phyloP scores from a whole-genome alignment of 2,797 vertebrate genomes.

The Craterocephalus amniculus region DNA sequence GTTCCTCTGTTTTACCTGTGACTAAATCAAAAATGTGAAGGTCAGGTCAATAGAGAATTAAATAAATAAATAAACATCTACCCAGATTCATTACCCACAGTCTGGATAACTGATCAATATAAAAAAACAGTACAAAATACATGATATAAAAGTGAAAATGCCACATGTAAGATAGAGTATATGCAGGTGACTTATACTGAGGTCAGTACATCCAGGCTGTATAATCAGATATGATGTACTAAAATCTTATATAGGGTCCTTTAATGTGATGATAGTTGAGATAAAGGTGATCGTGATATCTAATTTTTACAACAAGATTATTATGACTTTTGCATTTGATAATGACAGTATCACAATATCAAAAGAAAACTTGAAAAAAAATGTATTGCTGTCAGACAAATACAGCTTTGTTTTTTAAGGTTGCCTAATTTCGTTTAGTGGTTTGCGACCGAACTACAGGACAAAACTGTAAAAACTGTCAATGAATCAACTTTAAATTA shows the following conservation, averaged over 20 bases:
- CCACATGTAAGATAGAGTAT: background rate
- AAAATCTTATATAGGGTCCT: background rate
- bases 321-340: background rate
- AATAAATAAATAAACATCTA: background rate
- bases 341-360: background rate
- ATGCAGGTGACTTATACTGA: background rate
- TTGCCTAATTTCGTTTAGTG: background rate
- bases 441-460: background rate
- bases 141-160: background rate
- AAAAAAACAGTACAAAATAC: background rate
- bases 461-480: background rate
- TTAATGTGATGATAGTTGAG: background rate
- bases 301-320: background rate
- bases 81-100: background rate
- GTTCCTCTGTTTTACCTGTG: conserved; percentile 8
- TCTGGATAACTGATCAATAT: background rate
- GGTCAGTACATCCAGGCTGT: background rate
- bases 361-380: background rate
- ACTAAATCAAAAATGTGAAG: background rate
- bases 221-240: background rate
- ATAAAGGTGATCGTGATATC: background rate
- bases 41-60: background rate
- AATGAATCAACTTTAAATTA: background rate
- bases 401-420: background rate
- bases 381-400: background rate